Base-by-base conservation (phyloP, 2,797 vertebrate species). In the Mormyrus proboscirostris region DNA sequence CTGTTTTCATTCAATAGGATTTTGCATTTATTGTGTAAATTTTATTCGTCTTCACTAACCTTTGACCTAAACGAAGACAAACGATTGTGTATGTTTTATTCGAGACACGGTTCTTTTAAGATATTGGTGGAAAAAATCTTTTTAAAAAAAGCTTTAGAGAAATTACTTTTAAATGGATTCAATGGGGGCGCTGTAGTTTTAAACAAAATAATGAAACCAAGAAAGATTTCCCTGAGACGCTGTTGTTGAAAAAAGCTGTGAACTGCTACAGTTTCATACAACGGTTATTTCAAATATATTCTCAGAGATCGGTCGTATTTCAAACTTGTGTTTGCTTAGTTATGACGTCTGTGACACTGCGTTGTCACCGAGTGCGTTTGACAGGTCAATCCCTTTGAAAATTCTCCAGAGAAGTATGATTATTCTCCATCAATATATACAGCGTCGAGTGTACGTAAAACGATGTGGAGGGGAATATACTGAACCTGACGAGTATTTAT, bases 261-360 rank as follows among this genome's bases (percentile, higher is more conserved):
- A 93, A 92, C 88, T 88, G 91, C 88, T 50, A 90, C 90, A 92
- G 90, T 89, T 91, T 90, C n/a, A 92, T 91, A 91, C 89, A 92
- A 92, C 93, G 92, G 91, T 92, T 92, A 93, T 94, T 93, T 93
- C 92, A 94, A 93, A 94, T 93, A 94, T 92, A 92, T 92, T 86
- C 93, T 92, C 90, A 90, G 91, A 4, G 91, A 93, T 92, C 91
- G 91, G 90, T 94, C 93, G 93, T 90, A 91, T 93, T 94, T 93
- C 92, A 92, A 50, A 93, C 94, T 49, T 41, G 93, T 94, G 94
- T 95, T 95, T 95, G 94, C 92, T 93, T 92, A 92, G 93, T 93
- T 94, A 92, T 92, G 94, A 92, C 90, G 92, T 89, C 90, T 89
- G 91, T 91, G 91, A 92, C 93, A 88, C 91, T 93, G 92, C 59